These are phyloP conservation scores for Lytechinus variegatus DNA, from an alignment of 35 echinoderm and acorn worm genomes.

Conservation along the genomic window DNA sequence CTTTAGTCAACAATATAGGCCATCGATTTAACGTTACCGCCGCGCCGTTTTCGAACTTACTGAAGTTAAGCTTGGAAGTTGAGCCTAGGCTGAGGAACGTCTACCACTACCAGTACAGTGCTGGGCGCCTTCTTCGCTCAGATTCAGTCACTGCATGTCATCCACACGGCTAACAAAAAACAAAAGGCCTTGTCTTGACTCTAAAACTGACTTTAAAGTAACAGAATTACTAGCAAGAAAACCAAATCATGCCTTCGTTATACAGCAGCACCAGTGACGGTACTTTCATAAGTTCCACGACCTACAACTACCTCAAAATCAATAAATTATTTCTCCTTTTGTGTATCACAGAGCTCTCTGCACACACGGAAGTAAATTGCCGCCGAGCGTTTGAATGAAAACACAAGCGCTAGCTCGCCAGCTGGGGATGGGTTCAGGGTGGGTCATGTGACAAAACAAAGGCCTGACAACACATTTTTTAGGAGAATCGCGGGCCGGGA, in stretches of 20 bases:
- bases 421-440: background rate
- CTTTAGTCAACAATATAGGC: no score
- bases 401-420: background rate
- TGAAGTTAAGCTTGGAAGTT: no score
- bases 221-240: constrained; percentile 34
- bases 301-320: background rate
- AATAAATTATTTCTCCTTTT: background rate
- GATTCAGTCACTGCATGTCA: background rate
- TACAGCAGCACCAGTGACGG: background rate
- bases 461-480: background rate
- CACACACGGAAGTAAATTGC: constrained; percentile 32
- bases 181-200: background rate
- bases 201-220: constrained; percentile 11
- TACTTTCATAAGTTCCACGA: background rate
- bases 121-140: background rate
- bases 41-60: no score
- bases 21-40: no score
- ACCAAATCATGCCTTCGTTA: background rate
- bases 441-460: constrained; percentile 35
- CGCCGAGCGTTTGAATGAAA: constrained; percentile 30
- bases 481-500: no score
- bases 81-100: no score
- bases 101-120: no score
- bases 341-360: background rate
- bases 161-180: no score